A percentile compares a stretch with the other conserved stretches of the same genome.
Evolutionary conservation across 2,888 invertebrate species (phyloP).

Genomic region (Platycheirus albimanus): DNA sequence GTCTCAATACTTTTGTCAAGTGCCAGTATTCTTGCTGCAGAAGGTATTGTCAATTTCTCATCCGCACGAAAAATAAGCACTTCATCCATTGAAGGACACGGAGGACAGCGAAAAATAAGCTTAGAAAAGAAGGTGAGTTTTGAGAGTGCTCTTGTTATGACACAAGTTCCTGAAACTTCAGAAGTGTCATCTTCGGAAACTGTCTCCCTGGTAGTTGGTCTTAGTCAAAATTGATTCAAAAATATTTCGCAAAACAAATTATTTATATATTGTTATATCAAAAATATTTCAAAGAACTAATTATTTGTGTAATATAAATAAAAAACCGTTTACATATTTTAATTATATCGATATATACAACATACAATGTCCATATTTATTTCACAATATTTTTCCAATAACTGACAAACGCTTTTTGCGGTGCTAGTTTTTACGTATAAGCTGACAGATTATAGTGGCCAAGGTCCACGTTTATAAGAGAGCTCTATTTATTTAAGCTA

Average conservation of each 20-base stretch:
- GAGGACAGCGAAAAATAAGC: slow-evolving; percentile 44
- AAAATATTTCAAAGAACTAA: too few species aligned
- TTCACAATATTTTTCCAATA: too few species aligned
- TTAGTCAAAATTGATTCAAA: not conserved
- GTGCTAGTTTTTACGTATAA: too few species aligned
- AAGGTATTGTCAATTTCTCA: slow-evolving; percentile 79
- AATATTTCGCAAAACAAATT: not conserved
- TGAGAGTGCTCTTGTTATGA: slow-evolving; percentile 73
- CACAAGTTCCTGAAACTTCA: slow-evolving; percentile 74
- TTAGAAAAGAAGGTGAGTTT: slow-evolving; percentile 77
- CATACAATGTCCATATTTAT: too few species aligned
- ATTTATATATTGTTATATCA: too few species aligned
- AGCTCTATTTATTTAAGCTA: too few species aligned
- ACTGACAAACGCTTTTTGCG: too few species aligned
- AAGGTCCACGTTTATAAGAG: too few species aligned
- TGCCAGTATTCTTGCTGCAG: slow-evolving; percentile 86
- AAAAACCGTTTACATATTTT: too few species aligned
- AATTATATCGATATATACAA: too few species aligned
- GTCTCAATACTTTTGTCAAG: slow-evolving; percentile 94
- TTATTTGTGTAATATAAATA: too few species aligned
- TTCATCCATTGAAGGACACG: slow-evolving; percentile 76
- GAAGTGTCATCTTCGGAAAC: slow-evolving; percentile 45
- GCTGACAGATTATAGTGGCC: too few species aligned
- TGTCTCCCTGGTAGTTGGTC: not conserved
- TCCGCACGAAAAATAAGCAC: slow-evolving; percentile 79